Conservation (phyloP, 1,140 invertebrate species). For the Drosophila murphyi region DNA sequence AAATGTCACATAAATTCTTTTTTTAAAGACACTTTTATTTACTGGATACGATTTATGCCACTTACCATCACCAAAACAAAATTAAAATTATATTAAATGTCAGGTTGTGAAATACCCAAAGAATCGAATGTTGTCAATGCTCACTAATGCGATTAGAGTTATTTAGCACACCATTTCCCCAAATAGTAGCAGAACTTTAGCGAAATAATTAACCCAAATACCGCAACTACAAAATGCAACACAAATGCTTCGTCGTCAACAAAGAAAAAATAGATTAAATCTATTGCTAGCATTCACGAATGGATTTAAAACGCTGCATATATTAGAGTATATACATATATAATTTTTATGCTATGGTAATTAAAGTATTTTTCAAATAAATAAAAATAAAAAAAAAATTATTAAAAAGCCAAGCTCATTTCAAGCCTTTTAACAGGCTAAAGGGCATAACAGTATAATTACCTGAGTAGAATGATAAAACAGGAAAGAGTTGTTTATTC, state of each 20-base stretch:
- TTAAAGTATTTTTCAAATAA: no score
- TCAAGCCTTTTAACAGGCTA: no score
- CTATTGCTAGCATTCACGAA: not conserved
- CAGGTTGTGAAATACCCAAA: constrained; percentile 14
- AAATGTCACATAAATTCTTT: not conserved
- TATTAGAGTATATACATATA: no score
- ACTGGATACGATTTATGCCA: not conserved
- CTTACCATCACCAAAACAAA: not conserved
- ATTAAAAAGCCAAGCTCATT: no score
- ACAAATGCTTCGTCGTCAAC: constrained; percentile 25
- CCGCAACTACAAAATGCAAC: constrained; percentile 47
- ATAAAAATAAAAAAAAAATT: no score
- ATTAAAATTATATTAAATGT: constrained; percentile 28
- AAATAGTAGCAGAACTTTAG: constrained; percentile 61
- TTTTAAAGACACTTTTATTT: not conserved
- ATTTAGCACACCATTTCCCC: constrained; percentile 71
- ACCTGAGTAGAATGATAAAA: no score
- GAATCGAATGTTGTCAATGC: constrained; percentile 9
- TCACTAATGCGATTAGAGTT: constrained; percentile 46
- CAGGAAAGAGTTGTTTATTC: no score
- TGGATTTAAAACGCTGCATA: no score
- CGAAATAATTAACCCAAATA: constrained; percentile 71
- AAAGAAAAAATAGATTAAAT: constrained; percentile 13
- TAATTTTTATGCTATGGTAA: no score
- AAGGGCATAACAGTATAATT: no score